Evolutionary conservation across 2,888 invertebrate species (phyloP), one percentile per base, ranked within the genome.

Genomic region (Carcina quercana): DNA sequence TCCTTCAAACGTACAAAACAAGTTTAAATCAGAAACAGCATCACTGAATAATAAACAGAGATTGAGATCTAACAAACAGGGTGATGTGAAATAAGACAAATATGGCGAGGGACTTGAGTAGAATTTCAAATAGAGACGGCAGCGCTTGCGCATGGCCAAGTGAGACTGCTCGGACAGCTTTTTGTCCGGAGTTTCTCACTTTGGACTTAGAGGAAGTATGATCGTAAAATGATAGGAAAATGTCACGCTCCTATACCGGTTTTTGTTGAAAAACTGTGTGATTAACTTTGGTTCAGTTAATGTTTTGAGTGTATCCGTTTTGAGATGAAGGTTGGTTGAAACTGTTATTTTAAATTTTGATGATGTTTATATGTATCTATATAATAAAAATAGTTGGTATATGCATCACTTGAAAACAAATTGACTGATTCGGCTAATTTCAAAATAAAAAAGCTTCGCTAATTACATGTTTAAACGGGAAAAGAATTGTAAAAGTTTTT

Each of bases 11-110:
- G 25, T 15, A 12, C 24, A 28, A 56, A 50, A 50, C 40, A 40
- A 59, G 47, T 35, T 53, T 45, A 54, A 55, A 50, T 59, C 53
- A 59, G 59, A 61, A 63, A 50, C 59, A 51, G 47, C 62, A 60
- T 60, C 62, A 60, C 60, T 65, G 71, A 73, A 76, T 75, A 73
- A 72, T 62, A 74, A 71, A 51, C 49, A 56, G 50, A 69, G 78
- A 79, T 79, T 68, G 68, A 74, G 67, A 79, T 79, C 78, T 73
- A 68, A 70, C 71, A 54, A 55, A 45, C 53, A 52, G 63, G 65
- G 63, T 72, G 71, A 78, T 76, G 67, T 65, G 65, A 72, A 73
- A 76, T 76, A 69, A 73, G 71, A 76, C 79, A 74, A 75, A 79
- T 80, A 82, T 73, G 75, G 76, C 50, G 35, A 42, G 47, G 58